Base-by-base conservation (phyloP, 2,888 invertebrate species). In the Ellobium chinense region DNA sequence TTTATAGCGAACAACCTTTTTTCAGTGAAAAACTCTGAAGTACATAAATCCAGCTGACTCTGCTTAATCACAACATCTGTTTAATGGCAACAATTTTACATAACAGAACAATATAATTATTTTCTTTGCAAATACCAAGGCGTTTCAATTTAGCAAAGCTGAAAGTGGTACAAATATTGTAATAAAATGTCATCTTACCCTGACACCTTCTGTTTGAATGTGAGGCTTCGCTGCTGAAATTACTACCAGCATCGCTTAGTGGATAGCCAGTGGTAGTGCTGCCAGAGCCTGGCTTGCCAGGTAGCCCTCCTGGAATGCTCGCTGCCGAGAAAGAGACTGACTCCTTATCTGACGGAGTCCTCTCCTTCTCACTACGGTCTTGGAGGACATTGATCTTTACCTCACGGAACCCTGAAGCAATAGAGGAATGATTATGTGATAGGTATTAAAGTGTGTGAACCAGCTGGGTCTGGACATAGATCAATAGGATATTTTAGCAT, bases 251-350 rank as follows among this genome's bases (percentile, higher is more conserved):
- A 2, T 31, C 5, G 56, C 29, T 70, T 14, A 29, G 36, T 24
- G 60, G 34, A 60, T 36, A 36, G 24, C 36, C 72, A n/a, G n/a
- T n/a, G 36, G 14, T 24, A 34, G 34, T 72, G 72, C 72, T 72
- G 72, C 72, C 72, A 36, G 7, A 7, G 4, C 7, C 34, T 31
- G 72, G 60, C 24, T 34, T 21, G 5, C 36, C 27, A 24, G 18
- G 24, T n/a, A n/a, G n/a, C 56, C 60, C 36, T 14, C 60, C 36
- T 12, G 58, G 9, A 5, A 36, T 24, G n/a, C 34, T 24, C 14
- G 36, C 34, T 27, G 34, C 12, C 12, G 36, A 24, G 34, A 18
- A 12, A 60, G 72, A 58, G 24, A 7, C 36, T 31, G 56, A 60
- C 72, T 37, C 72, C 36, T 12, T 29, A 1, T 72, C 72, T 34